Percentiles rank a stretch among this genome's conserved stretches.
These are phyloP conservation scores for Anthopleura xanthogrammica DNA, from an alignment of 92 coral and sea anemone species.

Conservation along the genomic window DNA sequence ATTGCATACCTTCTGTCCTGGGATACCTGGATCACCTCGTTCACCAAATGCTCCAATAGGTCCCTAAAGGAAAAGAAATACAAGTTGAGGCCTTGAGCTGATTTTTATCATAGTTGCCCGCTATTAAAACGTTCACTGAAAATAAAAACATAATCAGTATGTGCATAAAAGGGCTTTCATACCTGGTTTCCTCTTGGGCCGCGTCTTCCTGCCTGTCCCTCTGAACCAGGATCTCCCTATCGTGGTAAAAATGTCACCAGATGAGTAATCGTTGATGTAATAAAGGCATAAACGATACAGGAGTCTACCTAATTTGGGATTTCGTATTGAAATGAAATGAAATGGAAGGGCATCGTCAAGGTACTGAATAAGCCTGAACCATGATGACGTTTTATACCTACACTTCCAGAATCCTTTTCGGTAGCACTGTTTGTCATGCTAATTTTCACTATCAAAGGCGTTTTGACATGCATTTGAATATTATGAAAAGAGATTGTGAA, in stretches of 20 bases:
- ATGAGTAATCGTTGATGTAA: too few species aligned
- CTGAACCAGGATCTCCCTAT: slow-evolving; percentile 63
- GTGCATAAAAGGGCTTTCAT: not conserved
- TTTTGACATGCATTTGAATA: too few species aligned
- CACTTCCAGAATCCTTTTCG: too few species aligned
- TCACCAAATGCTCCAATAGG: slow-evolving; percentile 38
- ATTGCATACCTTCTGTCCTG: slow-evolving; percentile 39
- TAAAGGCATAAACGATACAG: too few species aligned
- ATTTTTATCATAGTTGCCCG: too few species aligned
- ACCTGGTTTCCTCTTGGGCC: slow-evolving; percentile 59
- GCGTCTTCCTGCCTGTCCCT: slow-evolving; percentile 47
- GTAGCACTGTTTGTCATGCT: too few species aligned
- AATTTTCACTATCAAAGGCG: too few species aligned
- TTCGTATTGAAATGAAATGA: not conserved
- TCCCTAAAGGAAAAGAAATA: slow-evolving; percentile 22
- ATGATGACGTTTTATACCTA: too few species aligned
- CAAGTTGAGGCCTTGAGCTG: too few species aligned
- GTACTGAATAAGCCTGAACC: too few species aligned
- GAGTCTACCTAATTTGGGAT: not conserved
- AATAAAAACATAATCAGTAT: not conserved
- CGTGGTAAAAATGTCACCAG: not conserved
- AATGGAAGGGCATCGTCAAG: too few species aligned
- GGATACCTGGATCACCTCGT: slow-evolving; percentile 39
- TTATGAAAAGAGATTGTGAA: too few species aligned
- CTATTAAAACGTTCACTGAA: not conserved